These are phyloP conservation scores for Drosophila punjabiensis DNA, from an alignment of 1,140 invertebrate genomes.

Conservation along the genomic window DNA sequence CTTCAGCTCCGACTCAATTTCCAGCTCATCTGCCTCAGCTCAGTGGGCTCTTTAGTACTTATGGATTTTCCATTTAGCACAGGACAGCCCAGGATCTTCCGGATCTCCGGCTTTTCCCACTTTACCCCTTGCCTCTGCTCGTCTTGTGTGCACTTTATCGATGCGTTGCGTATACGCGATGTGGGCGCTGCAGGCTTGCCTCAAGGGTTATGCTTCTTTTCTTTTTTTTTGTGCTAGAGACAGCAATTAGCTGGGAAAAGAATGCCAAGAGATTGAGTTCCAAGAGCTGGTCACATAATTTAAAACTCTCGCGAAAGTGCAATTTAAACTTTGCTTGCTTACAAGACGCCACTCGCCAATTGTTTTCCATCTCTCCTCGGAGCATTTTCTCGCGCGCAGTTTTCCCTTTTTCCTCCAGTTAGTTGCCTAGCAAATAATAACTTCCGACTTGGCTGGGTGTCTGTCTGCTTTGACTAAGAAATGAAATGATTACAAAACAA, in stretches of 20 bases:
- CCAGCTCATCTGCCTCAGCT: constrained; percentile 33
- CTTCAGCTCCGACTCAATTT: constrained; percentile 18
- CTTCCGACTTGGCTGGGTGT: constrained; percentile 43
- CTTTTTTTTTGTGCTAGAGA: neutral
- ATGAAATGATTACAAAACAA: constrained; percentile 65
- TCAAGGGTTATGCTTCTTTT: neutral
- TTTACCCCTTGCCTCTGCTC: neutral
- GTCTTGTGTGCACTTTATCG: constrained; percentile 5
- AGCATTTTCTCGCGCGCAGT: neutral
- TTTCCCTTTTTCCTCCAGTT: constrained; percentile 12
- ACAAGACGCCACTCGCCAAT: constrained; percentile 39
- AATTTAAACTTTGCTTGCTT: constrained; percentile 61
- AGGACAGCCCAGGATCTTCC: constrained; percentile 6
- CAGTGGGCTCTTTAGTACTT: constrained; percentile 36
- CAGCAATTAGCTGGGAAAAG: constrained; percentile 43
- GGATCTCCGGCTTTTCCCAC: constrained; percentile 14
- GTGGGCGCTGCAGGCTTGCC: neutral
- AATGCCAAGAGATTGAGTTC: constrained; percentile 24
- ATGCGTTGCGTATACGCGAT: constrained; percentile 36
- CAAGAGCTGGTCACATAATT: constrained; percentile 49
- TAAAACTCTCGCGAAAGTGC: constrained; percentile 60
- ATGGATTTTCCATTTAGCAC: constrained; percentile 46
- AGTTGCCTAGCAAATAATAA: constrained; percentile 67
- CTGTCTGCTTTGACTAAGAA: constrained; percentile 63
- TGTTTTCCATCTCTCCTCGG: constrained; percentile 40